These are phyloP conservation scores for Tachysurus fulvidraco DNA, from an alignment of 2,113 vertebrate genomes.

Conservation along the genomic window DNA sequence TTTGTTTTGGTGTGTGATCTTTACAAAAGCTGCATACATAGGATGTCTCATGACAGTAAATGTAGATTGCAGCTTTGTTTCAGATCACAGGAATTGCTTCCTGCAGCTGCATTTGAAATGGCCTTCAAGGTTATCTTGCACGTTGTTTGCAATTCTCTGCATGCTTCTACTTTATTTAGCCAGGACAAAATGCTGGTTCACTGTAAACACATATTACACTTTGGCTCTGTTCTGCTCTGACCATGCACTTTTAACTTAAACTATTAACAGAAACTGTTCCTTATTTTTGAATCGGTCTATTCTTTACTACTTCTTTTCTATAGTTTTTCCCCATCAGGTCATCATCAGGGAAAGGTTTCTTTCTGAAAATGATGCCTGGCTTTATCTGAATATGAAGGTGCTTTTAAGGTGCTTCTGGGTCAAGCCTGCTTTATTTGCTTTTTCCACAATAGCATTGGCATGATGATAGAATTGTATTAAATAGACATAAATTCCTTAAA, in stretches of 20 bases:
- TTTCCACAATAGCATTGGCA: neutral
- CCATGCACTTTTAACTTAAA: neutral
- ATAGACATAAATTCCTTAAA: neutral
- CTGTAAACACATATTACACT: neutral
- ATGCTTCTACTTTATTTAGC: slow-evolving; percentile 1
- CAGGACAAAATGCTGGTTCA: slow-evolving; percentile 13
- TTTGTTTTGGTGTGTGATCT: slow-evolving; percentile 13
- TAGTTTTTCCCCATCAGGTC: neutral
- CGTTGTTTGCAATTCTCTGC: neutral
- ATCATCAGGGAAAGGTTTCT: neutral
- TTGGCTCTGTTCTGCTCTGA: neutral
- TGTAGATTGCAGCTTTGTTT: slow-evolving; percentile 27
- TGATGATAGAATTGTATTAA: neutral
- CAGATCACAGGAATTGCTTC: slow-evolving; percentile 2
- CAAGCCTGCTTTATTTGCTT: neutral
- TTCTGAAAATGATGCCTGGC: neutral
- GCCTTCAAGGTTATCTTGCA: slow-evolving; percentile 6
- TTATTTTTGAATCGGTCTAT: neutral
- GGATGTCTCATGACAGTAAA: neutral
- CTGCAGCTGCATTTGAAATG: slow-evolving; percentile 11
- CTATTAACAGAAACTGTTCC: neutral
- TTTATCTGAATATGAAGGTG: neutral
- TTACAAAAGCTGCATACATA: neutral
- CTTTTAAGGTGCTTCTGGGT: neutral
- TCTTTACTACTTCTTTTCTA: too few species aligned